Percentiles rank a stretch among this genome's conserved stretches.
These are phyloP conservation scores for Osedax frankpressi DNA, from an alignment of 2,888 invertebrate genomes.

Conservation along the genomic window DNA sequence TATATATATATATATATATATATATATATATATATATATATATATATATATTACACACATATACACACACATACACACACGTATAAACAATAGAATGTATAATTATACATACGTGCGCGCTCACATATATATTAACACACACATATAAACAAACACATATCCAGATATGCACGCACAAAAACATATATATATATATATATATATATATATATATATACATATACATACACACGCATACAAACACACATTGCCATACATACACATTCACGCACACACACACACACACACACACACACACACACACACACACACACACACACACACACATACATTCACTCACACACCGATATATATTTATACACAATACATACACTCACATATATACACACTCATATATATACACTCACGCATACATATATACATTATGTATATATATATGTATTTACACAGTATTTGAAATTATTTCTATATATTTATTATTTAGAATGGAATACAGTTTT, in stretches of 20 bases:
- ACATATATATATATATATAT: not conserved
- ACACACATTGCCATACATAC: not conserved
- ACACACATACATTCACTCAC: not conserved
- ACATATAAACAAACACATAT: not conserved
- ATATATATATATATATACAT: not conserved
- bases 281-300: not conserved
- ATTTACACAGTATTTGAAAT: too few relatives aligned
- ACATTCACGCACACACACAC: not conserved
- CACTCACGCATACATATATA: not conserved
- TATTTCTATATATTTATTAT: too few relatives aligned
- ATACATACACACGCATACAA: too few relatives aligned
- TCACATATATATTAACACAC: not conserved
- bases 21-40: not conserved
- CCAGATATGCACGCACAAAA: not conserved
- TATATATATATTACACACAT: not conserved
- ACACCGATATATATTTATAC: not conserved
- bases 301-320: not conserved
- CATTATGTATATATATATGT: too few relatives aligned
- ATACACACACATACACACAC: not conserved
- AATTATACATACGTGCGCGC: not conserved
- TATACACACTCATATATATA: not conserved
- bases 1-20: not conserved
- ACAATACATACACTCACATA: not conserved
- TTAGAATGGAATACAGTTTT: too few relatives aligned
- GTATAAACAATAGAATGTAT: not conserved